phyloP scores from a whole-genome alignment of 2,888 invertebrate species.

The Mythimna loreyi region DNA sequence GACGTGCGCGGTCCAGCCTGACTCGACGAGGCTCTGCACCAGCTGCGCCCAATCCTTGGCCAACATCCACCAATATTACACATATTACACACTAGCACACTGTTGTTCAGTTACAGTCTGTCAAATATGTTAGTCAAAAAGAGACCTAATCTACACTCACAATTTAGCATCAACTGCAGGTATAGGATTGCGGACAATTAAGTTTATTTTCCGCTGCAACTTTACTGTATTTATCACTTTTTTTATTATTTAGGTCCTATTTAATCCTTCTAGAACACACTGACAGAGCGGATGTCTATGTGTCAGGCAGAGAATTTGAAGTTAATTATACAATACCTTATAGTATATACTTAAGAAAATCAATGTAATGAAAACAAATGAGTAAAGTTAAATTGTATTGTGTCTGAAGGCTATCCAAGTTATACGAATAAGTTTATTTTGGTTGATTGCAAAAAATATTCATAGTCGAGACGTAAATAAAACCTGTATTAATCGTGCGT shows the following conservation, averaged over 20 bases:
- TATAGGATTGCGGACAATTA: background rate
- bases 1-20: conserved; percentile 95
- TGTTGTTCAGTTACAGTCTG: conserved; percentile 52
- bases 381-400: background rate
- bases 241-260: background rate
- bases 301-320: background rate
- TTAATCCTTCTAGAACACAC: background rate
- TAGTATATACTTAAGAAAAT: background rate
- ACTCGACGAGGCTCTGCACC: conserved; percentile 96
- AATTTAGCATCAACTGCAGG: background rate
- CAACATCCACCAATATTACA: conserved; percentile 89
- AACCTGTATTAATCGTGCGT: conserved; percentile 23
- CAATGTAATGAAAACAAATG: too few species aligned
- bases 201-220: background rate
- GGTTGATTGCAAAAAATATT: conserved; percentile 14
- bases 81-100: conserved; percentile 71
- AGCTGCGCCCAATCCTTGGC: conserved; percentile 96
- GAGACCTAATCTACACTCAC: background rate
- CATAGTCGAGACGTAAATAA: conserved; percentile 17
- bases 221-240: background rate
- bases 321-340: background rate
- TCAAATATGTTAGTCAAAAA: conserved; percentile 35
- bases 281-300: background rate
- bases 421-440: conserved; percentile 7
- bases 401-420: background rate